Percentiles rank a stretch among this genome's conserved stretches.
Evolutionary conservation across 2,113 vertebrate genomes (phyloP).

Genomic region (Apteryx owenii): DNA sequence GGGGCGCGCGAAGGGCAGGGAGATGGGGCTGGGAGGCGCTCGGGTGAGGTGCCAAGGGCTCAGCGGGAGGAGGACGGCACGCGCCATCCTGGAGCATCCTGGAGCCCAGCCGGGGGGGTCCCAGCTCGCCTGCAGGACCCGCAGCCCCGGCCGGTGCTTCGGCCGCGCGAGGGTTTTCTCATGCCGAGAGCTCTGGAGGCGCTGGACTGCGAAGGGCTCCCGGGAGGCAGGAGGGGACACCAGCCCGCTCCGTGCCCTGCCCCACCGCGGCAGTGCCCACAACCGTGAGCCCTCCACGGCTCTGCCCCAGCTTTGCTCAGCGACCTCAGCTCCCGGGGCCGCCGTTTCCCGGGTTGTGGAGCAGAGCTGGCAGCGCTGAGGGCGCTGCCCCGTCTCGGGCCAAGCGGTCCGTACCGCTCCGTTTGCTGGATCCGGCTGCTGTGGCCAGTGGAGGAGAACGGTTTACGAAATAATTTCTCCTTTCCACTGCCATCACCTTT

Average conservation of each 20-base stretch:
- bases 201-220: fast-evolving
- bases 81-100: neutral
- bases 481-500: neutral
- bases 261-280: too few species aligned
- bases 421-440: neutral
- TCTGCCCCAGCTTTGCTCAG: too few species aligned
- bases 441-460: neutral
- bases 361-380: neutral
- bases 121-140: too few species aligned
- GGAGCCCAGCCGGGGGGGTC: neutral
- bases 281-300: neutral
- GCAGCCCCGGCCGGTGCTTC: neutral
- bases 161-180: neutral
- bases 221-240: too few species aligned
- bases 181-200: neutral
- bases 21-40: too few species aligned
- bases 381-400: neutral
- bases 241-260: neutral
- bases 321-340: neutral
- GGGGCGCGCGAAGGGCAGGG: too few species aligned
- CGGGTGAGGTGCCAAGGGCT: too few species aligned
- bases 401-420: neutral
- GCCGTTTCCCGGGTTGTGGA: neutral
- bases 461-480: neutral
- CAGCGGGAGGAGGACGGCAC: too few species aligned